Conservation (phyloP, 2,113 vertebrate genomes). For the Petromus typicus region DNA sequence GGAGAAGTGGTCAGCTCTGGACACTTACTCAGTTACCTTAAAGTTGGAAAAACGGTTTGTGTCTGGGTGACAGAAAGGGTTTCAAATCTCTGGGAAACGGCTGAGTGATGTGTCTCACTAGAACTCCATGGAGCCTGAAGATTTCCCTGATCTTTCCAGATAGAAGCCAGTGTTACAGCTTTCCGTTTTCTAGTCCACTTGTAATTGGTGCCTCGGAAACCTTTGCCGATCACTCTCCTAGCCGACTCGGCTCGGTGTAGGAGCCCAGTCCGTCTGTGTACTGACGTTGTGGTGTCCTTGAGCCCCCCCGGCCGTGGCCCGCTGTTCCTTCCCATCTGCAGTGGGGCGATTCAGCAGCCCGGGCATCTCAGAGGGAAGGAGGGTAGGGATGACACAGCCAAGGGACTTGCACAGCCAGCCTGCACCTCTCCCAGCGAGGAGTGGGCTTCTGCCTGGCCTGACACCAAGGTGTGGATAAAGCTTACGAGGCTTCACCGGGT, state of each 20-base stretch:
- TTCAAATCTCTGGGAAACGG: background rate
- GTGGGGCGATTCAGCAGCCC: background rate
- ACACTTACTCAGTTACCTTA: slow-evolving; percentile 36
- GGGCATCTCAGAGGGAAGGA: background rate
- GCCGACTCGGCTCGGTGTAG: background rate
- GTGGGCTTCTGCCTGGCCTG: background rate
- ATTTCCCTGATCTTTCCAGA: slow-evolving; percentile 34
- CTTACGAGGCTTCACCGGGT: background rate
- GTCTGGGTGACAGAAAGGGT: background rate
- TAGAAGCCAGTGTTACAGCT: slow-evolving; percentile 19
- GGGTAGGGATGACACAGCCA: background rate
- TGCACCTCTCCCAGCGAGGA: background rate
- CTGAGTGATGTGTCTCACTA: background rate
- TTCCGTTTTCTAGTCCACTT: slow-evolving; percentile 41
- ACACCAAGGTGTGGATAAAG: background rate
- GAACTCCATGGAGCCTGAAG: background rate
- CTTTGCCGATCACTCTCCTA: background rate
- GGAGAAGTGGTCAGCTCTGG: slow-evolving; percentile 57
- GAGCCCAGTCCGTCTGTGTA: background rate
- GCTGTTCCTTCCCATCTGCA: background rate
- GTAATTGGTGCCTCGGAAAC: background rate
- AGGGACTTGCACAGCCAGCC: background rate
- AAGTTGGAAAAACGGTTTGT: background rate
- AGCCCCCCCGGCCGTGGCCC: background rate
- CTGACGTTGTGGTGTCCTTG: background rate